Percentiles rank a stretch among this genome's conserved stretches.
These are phyloP conservation scores for Temnothorax longispinosus DNA, from an alignment of 1,140 invertebrate species.

Conservation along the genomic window DNA sequence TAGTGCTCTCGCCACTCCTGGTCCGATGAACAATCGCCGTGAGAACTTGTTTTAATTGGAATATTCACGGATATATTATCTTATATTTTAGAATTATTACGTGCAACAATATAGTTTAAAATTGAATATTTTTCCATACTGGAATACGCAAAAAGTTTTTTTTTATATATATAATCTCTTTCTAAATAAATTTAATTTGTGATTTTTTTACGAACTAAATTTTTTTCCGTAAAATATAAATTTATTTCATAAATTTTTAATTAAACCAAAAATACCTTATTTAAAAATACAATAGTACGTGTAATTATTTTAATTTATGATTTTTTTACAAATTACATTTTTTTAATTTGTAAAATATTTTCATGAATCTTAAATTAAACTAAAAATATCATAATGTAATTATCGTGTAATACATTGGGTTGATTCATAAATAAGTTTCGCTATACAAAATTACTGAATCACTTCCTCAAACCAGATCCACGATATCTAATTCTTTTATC, in stretches of 20 bases:
- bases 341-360: too few relatives aligned
- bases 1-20: constrained; percentile 3
- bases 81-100: constrained; percentile 14
- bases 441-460: too few relatives aligned
- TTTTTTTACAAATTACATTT: background rate
- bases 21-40: background rate
- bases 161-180: background rate
- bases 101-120: background rate
- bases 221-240: background rate
- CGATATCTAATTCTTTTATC: too few relatives aligned
- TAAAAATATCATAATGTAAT: background rate
- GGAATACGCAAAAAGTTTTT: background rate
- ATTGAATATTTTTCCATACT: background rate
- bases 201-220: background rate
- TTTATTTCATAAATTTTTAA: background rate
- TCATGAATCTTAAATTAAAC: too few relatives aligned
- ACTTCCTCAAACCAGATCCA: too few relatives aligned
- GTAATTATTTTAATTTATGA: background rate
- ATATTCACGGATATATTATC: background rate
- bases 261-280: background rate
- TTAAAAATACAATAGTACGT: too few relatives aligned
- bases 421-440: too few relatives aligned
- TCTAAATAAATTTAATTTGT: background rate
- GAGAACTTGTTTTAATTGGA: constrained; percentile 26
- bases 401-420: background rate